phyloP scores from a whole-genome alignment of 2,888 invertebrate genomes.

The Agriopis aurantiaria region DNA sequence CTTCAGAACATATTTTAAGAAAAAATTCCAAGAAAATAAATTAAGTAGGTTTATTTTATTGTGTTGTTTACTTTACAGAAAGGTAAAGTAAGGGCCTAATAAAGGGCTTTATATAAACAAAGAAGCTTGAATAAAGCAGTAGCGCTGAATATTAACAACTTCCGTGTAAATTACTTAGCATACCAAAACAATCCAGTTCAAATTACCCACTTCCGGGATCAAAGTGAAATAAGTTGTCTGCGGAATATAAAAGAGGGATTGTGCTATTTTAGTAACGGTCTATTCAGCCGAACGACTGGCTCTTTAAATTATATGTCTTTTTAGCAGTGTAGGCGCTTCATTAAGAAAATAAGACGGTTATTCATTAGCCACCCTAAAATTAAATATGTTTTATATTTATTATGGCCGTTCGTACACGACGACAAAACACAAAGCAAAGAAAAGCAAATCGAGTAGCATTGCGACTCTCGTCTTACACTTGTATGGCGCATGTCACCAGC shows the following conservation, averaged over 20 bases:
- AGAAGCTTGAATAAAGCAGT: slow-evolving; percentile 21
- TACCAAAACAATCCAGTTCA: slow-evolving; percentile 33
- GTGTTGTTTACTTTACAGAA: slow-evolving; percentile 15
- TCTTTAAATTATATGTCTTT: slow-evolving; percentile 3
- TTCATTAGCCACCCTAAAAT: slow-evolving; percentile 7
- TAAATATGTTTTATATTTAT: background rate
- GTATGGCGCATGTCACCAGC: too few species aligned
- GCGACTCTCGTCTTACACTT: too few species aligned
- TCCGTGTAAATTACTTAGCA: slow-evolving; percentile 39
- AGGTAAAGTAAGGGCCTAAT: slow-evolving; percentile 19
- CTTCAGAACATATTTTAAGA: background rate
- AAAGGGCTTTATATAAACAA: slow-evolving; percentile 29
- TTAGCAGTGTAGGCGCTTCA: background rate
- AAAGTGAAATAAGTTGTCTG: slow-evolving; percentile 33
- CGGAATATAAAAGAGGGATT: slow-evolving; percentile 30
- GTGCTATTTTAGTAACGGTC: slow-evolving; percentile 13
- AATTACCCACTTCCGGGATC: slow-evolving; percentile 34
- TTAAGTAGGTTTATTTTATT: slow-evolving; percentile 18
- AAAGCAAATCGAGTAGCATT: background rate
- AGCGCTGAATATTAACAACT: slow-evolving; percentile 35
- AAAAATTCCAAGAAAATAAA: slow-evolving; percentile 9
- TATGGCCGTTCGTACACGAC: background rate
- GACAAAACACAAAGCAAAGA: too few species aligned
- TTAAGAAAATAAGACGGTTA: slow-evolving; percentile 14
- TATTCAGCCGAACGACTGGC: slow-evolving; percentile 6